Base-by-base conservation (phyloP, 2,113 vertebrate genomes). In the Macrotis lagotis region DNA sequence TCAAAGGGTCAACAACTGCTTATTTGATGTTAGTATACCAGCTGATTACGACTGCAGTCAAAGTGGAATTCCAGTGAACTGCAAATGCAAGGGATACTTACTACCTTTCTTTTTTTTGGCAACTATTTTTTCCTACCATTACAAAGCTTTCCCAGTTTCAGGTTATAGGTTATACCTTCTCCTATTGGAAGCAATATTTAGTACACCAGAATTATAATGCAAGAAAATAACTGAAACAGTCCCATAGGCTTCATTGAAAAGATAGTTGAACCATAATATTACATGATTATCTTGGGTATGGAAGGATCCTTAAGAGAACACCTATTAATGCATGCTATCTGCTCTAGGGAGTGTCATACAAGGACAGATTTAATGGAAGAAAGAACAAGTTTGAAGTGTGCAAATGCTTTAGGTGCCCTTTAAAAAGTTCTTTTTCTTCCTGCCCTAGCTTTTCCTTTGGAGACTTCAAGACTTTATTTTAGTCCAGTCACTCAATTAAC, bases 141-240 rank as follows among this genome's bases (percentile, higher is more conserved):
- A 44, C 37, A 74, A 74, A 97, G 89, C 95, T 74, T 97, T 96
- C 50, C 51, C 95, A 92, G 50, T 95, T 93, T 51, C 96, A 92
- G 55, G 51, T 90, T 50, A 96, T 89, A 92, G 55, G 51, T 90
- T 50, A 96, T 89, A 48, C 89, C 28, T 96, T 96, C 47, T 48
- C 26, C 92, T 94, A 96, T 93, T 96, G 49, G 89, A 92, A 91
- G 83, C 90, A 94, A 93, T 93, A 94, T 93, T 97, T 97, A 90
- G 94, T 92, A 89, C 16, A 44, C 44, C 50, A 92, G 96, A 95
- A 90, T 96, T 95, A 90, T 92, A 25, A 22, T 89, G 3, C 91
- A 52, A 95, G 91, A 91, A 66, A 92, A 96, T 91, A 89, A 83
- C 89, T 97, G 95, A 92, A 51, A 48, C 91, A 95, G 9, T 53